Evolutionary conservation across 2,888 invertebrate genomes (phyloP).

Genomic region (Neoitamus cyanurus): DNA sequence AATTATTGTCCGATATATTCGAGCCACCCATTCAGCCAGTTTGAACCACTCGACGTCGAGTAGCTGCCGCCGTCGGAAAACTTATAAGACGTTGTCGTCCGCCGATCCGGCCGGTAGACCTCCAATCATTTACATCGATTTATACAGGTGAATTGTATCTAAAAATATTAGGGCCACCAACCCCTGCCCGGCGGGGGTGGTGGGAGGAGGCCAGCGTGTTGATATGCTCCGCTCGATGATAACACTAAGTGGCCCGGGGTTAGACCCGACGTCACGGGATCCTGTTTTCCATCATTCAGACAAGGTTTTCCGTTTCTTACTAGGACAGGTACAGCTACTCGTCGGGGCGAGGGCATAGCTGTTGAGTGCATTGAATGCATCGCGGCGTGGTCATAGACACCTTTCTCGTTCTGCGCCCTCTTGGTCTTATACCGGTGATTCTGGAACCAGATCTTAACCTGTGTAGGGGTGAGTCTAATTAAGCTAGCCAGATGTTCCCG

Average conservation of each 20-base stretch:
- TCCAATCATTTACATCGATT: neutral
- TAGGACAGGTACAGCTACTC: slow-evolving; percentile 94
- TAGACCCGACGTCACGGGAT: slow-evolving; percentile 62
- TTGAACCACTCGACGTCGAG: neutral
- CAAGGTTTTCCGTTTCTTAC: slow-evolving; percentile 96
- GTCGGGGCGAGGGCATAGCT: slow-evolving; percentile 82
- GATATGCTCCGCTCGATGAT: slow-evolving; percentile 66
- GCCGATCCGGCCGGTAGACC: neutral
- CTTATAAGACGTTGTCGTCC: neutral
- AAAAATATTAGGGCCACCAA: slow-evolving; percentile 66
- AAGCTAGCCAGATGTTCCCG: slow-evolving; percentile 95
- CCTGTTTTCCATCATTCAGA: slow-evolving; percentile 69
- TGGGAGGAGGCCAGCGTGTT: slow-evolving; percentile 61
- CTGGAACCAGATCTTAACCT: slow-evolving; percentile 99
- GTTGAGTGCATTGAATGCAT: slow-evolving; percentile 65
- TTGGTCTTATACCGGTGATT: slow-evolving; percentile 99
- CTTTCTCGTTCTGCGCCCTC: slow-evolving; percentile 95
- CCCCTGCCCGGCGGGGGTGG: slow-evolving; percentile 57
- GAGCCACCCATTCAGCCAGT: slow-evolving; percentile 27
- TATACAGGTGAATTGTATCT: slow-evolving; percentile 46
- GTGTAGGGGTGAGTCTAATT: slow-evolving; percentile 95
- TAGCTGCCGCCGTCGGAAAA: neutral
- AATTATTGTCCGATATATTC: slow-evolving; percentile 50
- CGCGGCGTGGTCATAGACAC: slow-evolving; percentile 71
- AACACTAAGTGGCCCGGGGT: slow-evolving; percentile 67